Percentiles rank a stretch among this genome's conserved stretches.
phyloP scores from a whole-genome alignment of 2,888 invertebrate genomes.

The Lydus trimaculatus region DNA sequence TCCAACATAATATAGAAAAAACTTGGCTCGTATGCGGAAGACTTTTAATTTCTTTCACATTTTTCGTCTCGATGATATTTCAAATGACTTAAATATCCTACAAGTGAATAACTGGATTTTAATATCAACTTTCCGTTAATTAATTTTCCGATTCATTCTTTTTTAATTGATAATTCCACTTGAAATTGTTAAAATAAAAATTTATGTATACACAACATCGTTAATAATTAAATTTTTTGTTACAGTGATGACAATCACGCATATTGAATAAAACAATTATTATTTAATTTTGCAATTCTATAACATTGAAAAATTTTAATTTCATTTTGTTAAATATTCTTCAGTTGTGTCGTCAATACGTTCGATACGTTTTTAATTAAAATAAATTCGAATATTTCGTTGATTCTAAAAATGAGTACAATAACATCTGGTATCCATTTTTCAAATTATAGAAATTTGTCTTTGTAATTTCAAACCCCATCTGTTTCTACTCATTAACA shows the following conservation, averaged over 20 bases:
- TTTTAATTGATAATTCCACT: too few relatives aligned
- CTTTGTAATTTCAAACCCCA: conserved; percentile 20
- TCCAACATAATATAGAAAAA: too few relatives aligned
- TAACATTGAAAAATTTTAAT: not conserved
- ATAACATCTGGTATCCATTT: conserved; percentile 6
- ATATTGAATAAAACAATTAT: not conserved
- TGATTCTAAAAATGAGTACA: not conserved
- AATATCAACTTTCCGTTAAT: not conserved
- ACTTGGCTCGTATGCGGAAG: too few relatives aligned
- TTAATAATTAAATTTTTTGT: not conserved
- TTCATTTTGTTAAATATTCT: not conserved
- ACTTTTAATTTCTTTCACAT: not conserved
- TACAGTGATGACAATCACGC: not conserved
- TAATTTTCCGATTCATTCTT: too few relatives aligned
- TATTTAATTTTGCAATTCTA: not conserved
- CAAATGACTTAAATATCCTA: too few relatives aligned
- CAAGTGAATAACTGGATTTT: not conserved
- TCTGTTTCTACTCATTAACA: conserved; percentile 22
- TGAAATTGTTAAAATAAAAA: not conserved
- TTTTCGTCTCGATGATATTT: not conserved
- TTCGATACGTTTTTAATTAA: not conserved
- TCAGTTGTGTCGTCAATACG: not conserved
- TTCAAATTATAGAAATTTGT: conserved; percentile 15
- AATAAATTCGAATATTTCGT: not conserved
- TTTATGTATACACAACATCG: not conserved